phyloP scores from a whole-genome alignment of 2,888 invertebrate genomes.

The Lysandra bellargus region DNA sequence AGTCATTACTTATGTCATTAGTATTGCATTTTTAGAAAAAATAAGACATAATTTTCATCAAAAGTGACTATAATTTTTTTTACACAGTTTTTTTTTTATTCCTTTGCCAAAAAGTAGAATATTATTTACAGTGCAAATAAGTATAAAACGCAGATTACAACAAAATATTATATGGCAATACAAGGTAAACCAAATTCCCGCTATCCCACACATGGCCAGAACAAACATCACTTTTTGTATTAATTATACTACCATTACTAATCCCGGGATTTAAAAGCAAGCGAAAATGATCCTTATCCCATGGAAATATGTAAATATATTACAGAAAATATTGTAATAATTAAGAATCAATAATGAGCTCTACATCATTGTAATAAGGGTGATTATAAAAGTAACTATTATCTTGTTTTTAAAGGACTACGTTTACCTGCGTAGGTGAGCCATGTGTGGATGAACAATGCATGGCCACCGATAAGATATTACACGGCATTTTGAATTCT shows the following conservation, averaged over 20 bases:
- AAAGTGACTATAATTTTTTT: neutral
- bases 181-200: conserved; percentile 54
- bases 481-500: neutral
- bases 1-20: too few relatives aligned
- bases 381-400: neutral
- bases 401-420: conserved; percentile 39
- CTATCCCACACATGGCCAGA: conserved; percentile 55
- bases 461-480: conserved; percentile 43
- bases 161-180: conserved; percentile 1
- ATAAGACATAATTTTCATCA: too few relatives aligned
- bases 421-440: conserved; percentile 53
- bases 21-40: too few relatives aligned
- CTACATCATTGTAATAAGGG: neutral
- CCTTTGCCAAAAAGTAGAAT: neutral
- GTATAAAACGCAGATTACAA: neutral
- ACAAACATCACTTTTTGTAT: conserved; percentile 55
- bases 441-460: conserved; percentile 51
- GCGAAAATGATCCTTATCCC: conserved; percentile 21
- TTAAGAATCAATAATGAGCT: conserved; percentile 25
- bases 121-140: neutral
- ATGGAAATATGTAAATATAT: conserved; percentile 8
- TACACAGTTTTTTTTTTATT: neutral
- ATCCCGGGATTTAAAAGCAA: neutral
- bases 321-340: neutral
- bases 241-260: conserved; percentile 37